Base-by-base conservation (phyloP, 2,888 invertebrate species). In the Drosophila falleni region DNA sequence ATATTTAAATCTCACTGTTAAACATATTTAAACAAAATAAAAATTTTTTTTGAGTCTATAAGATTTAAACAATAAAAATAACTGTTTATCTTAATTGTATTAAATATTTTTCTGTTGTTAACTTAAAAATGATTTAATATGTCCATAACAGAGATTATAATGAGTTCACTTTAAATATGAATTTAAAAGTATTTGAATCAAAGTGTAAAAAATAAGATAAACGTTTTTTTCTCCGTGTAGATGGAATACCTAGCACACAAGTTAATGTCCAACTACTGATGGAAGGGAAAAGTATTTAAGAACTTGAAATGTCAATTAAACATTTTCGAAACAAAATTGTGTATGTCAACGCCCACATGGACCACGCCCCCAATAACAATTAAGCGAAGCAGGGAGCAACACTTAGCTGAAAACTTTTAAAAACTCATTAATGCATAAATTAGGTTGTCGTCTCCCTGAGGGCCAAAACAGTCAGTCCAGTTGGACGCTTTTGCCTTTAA, bases 401-500 rank as follows among this genome's bases (percentile, higher is more conserved):
- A 73, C 68, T 77, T 65, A 59, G 72, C 33, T 54, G 54, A 50
- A 71, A 84, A 89, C 86, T 87, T 89, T 86, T 85, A 85, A 85
- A 89, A 87, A 50, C 80, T 89, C 86, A 89, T 89, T 89, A 86
- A 74, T 82, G 86, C 82, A 86, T 86, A 86, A 74, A 86, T 85
- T 85, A 75, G 64, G 44, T 33, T 62, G 53, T 44, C n/a, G 37
- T n/a, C 13, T 35, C 50, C 41, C 41, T 29, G 15, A 29, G 19
- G 42, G 26, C 5, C 37, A 44, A 37, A 33, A 8, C 58, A 58
- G 47, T 4, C 19, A 10, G 33, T 33, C 37, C 26, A n/a, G 13
- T 3, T 3, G 23, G 11, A 9, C 19, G 4, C 26, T 10, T 50
- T 62, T 44, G 16, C 47, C 56, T 47, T 78, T 86, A 86, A 85